Conservation (phyloP, 2,797 vertebrate species). For the Alosa sapidissima region DNA sequence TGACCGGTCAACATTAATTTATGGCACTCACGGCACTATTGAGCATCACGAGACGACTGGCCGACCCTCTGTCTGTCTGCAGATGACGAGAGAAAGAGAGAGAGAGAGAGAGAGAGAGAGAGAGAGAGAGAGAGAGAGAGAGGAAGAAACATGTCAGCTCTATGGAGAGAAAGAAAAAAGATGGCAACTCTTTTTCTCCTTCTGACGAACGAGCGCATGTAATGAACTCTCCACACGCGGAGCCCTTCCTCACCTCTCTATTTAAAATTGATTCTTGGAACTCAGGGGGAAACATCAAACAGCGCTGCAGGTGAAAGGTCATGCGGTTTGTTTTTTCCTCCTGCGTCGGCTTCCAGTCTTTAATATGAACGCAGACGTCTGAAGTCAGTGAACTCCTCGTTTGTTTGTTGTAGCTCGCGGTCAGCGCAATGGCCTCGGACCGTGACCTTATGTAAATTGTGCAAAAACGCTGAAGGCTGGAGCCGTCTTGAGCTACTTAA, state of each 20-base stretch:
- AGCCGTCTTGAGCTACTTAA: conserved; percentile 14
- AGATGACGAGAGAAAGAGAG: conserved; percentile 53
- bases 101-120: conserved; percentile 61
- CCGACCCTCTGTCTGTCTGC: conserved; percentile 24
- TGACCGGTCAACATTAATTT: conserved; percentile 80
- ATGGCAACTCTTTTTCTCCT: conserved; percentile 45
- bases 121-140: conserved; percentile 62
- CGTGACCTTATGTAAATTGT: conserved; percentile 55
- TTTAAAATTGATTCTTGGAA: conserved; percentile 52
- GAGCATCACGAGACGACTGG: conserved; percentile 62
- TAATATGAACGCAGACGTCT: conserved; percentile 53
- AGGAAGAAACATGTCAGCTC: conserved; percentile 21
- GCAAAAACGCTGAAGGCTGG: not conserved
- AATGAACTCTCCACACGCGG: conserved; percentile 58
- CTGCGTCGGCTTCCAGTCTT: not conserved
- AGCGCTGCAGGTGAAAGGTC: conserved; percentile 61
- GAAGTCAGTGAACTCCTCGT: conserved; percentile 53
- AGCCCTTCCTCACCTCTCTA: conserved; percentile 28
- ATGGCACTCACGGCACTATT: conserved; percentile 73
- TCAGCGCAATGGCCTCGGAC: conserved; percentile 47
- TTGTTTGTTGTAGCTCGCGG: conserved; percentile 50
- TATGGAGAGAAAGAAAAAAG: not conserved
- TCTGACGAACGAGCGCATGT: conserved; percentile 68
- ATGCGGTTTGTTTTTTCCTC: conserved; percentile 50
- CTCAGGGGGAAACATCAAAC: conserved; percentile 38